phyloP scores from a whole-genome alignment of 37 sponge, comb jelly and placozoan genomes.

The Geodia barretti region DNA sequence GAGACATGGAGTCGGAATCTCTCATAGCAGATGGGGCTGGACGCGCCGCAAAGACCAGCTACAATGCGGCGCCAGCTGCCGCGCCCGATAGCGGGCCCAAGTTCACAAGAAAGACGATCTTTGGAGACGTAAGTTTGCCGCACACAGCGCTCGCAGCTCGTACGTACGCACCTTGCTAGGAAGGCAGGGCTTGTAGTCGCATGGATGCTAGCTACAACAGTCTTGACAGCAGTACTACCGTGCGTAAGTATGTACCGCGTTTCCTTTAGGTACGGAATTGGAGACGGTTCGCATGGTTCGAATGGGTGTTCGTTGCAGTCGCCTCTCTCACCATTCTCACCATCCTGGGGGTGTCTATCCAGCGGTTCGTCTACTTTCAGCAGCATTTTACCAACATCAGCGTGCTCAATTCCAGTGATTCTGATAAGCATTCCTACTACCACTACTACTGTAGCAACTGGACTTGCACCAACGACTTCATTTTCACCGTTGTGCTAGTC shows the following conservation, averaged over 20 bases:
- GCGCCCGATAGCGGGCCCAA: not conserved
- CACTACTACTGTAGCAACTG: constrained; percentile 19
- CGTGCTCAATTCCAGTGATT: not conserved
- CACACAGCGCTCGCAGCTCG: no score
- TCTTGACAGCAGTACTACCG: not conserved
- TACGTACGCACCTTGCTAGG: no score
- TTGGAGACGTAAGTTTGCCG: constrained; percentile 11
- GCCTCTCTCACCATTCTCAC: constrained; percentile 33
- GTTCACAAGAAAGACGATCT: not conserved
- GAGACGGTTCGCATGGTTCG: constrained; percentile 36
- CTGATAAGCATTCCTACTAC: not conserved
- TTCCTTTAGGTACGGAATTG: constrained; percentile 34
- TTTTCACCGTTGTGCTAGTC: constrained; percentile 25
- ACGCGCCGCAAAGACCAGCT: no score
- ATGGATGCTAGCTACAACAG: not conserved
- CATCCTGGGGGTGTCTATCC: constrained; percentile 32
- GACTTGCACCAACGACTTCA: constrained; percentile 47
- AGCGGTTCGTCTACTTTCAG: constrained; percentile 23
- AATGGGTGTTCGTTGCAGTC: constrained; percentile 55
- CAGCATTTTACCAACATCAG: not conserved
- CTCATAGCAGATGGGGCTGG: no score
- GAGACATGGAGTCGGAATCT: no score
- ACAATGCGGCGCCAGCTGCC: not conserved
- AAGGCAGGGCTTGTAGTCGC: no score
- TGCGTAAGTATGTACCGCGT: no score